Percentiles rank a stretch among this genome's conserved stretches.
These are phyloP conservation scores for Megalurothrips usitatus DNA, from an alignment of 2,888 invertebrate species.

Conservation along the genomic window DNA sequence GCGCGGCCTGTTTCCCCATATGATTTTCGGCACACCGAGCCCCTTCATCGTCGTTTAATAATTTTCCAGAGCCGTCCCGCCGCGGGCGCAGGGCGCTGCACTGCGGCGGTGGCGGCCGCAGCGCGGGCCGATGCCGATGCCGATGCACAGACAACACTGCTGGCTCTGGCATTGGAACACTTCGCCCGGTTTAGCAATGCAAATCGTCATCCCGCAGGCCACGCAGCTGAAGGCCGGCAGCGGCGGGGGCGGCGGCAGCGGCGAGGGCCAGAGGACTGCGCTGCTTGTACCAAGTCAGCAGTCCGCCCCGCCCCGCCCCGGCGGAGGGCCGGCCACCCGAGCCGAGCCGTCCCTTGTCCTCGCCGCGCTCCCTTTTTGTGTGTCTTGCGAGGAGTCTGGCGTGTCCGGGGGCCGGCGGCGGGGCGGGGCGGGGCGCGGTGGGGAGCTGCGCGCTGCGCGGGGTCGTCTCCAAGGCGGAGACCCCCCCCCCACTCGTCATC, in stretches of 20 bases:
- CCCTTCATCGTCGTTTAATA: no score
- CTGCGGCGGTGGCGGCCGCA: background rate
- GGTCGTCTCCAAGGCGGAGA: no score
- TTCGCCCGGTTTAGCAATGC: conserved; percentile 18
- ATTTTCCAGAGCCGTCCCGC: no score
- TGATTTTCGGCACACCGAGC: no score
- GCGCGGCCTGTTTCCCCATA: no score
- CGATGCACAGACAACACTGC: background rate
- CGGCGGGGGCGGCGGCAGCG: background rate
- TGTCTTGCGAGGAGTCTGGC: conserved; percentile 7
- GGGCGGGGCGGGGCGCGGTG: background rate
- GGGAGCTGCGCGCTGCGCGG: background rate
- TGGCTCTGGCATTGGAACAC: conserved; percentile 12
- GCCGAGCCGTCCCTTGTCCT: background rate
- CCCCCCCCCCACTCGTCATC: no score
- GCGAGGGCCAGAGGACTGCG: background rate
- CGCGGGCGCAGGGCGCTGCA: no score
- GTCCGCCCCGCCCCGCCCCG: background rate
- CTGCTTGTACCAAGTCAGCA: conserved; percentile 7
- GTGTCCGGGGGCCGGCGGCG: background rate
- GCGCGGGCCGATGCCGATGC: background rate
- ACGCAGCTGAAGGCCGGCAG: background rate
- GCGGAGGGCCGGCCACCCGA: background rate
- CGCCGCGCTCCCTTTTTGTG: background rate
- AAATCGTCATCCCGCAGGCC: background rate